Base-by-base conservation (phyloP, 2,888 invertebrate species). In the Dryomyza anilis region DNA sequence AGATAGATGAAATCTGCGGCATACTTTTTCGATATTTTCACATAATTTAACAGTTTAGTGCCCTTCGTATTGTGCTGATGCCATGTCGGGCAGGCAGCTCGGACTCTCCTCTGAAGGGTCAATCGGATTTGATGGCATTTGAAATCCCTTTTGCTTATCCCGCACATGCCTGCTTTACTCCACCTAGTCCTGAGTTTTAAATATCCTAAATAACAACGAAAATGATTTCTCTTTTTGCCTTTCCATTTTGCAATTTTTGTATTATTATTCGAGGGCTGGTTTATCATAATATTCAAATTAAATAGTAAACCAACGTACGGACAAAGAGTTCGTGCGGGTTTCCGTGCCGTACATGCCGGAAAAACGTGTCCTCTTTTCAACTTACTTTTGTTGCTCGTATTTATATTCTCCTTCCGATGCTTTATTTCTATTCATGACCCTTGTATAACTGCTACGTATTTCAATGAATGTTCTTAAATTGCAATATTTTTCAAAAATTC, bases 241-340 rank as follows among this genome's bases (percentile, higher is more conserved):
- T 33, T 43, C 19, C 19, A 5, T 43, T 43, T 43, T 43, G 43
- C 8, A 6, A 16, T 43, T 19, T 43, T 43, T 7, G 19, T n/a
- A 19, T 16, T 43, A 43, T 43, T 43, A 19, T 43, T 52, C 27
- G 50, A 52, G 27, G 25, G 50, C 16, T 27, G 27, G 23, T 52
- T 52, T 29, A 4, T n/a, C 27, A 27, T 29, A 52, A 52, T 52
- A 52, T 52, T 52, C 50, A 52, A 52, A 52, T 52, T 52, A 52
- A 52, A 52, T 52, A 52, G 27, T 21, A 52, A 16, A 27, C 16
- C 25, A 52, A 16, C 27, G 27, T 8, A 52, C n/a, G 25, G 50
- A 52, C 27, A 12, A 12, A 16, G n/a, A 3, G 29, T 29, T 16
- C 50, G 23, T 52, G 16, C 16, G 12, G n/a, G 14, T 12, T 23